A percentile compares a stretch with the other conserved stretches of the same genome.
Evolutionary conservation across 2,113 vertebrate genomes (phyloP).

Genomic region (Rallus limicola): DNA sequence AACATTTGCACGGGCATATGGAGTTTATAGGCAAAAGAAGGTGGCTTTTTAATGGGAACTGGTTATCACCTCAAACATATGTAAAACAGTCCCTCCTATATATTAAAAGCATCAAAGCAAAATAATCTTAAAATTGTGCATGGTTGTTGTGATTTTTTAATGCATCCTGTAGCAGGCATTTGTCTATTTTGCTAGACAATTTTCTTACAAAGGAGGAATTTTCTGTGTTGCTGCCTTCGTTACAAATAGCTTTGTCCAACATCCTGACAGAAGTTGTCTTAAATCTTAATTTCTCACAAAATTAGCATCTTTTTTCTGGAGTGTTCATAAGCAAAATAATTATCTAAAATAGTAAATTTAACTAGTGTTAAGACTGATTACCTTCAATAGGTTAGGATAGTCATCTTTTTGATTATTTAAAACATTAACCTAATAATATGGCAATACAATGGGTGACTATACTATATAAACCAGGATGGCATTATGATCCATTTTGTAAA

Average conservation of each 20-base stretch:
- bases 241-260: background rate
- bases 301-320: background rate
- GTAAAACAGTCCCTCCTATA: background rate
- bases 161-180: background rate
- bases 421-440: background rate
- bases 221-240: background rate
- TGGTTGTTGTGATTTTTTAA: background rate
- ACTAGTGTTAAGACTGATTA: background rate
- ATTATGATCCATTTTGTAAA: background rate
- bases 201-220: background rate
- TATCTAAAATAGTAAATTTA: background rate
- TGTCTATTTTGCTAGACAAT: background rate
- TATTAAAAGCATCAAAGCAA: background rate
- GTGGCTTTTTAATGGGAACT: background rate
- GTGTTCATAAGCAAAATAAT: background rate
- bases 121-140: background rate
- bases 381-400: background rate
- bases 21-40: background rate
- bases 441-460: background rate
- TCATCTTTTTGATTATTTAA: background rate
- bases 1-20: background rate
- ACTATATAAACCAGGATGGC: background rate
- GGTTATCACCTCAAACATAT: background rate
- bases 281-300: background rate
- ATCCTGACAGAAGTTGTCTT: background rate